These are phyloP conservation scores for Dendrolimus punctatus DNA, from an alignment of 1,140 invertebrate species.

Conservation along the genomic window DNA sequence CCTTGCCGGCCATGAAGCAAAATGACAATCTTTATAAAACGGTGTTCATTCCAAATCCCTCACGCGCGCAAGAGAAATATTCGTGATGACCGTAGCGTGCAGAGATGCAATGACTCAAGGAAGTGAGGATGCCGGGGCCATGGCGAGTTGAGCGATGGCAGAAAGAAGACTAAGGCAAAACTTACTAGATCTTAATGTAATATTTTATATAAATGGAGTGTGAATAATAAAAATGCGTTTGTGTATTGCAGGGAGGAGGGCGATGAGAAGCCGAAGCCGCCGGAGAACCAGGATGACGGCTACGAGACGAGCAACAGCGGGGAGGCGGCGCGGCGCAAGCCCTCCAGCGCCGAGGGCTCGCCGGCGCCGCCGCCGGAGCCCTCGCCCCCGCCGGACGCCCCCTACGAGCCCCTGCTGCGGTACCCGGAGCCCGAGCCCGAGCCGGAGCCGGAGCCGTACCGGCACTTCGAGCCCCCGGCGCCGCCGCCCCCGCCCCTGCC, in stretches of 20 bases:
- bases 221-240: neutral
- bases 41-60: too few relatives aligned
- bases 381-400: conserved; percentile 36
- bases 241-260: conserved; percentile 53
- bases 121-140: too few relatives aligned
- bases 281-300: conserved; percentile 87
- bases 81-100: too few relatives aligned
- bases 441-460: conserved; percentile 30
- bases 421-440: conserved; percentile 24
- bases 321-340: conserved; percentile 65
- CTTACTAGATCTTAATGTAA: too few relatives aligned
- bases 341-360: conserved; percentile 52
- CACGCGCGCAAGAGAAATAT: too few relatives aligned
- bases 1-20: too few relatives aligned
- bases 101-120: too few relatives aligned
- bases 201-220: too few relatives aligned
- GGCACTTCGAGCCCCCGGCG: conserved; percentile 46
- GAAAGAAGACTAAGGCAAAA: too few relatives aligned
- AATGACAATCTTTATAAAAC: too few relatives aligned
- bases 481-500: conserved; percentile 20
- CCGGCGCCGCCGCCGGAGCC: conserved; percentile 35
- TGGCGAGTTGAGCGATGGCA: too few relatives aligned
- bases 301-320: conserved; percentile 89
- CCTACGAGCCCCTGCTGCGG: conserved; percentile 47
- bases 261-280: conserved; percentile 64